Evolutionary conservation across 2,113 vertebrate genomes (phyloP), one percentile per base, ranked within the genome.

Genomic region (Silurus glanis): DNA sequence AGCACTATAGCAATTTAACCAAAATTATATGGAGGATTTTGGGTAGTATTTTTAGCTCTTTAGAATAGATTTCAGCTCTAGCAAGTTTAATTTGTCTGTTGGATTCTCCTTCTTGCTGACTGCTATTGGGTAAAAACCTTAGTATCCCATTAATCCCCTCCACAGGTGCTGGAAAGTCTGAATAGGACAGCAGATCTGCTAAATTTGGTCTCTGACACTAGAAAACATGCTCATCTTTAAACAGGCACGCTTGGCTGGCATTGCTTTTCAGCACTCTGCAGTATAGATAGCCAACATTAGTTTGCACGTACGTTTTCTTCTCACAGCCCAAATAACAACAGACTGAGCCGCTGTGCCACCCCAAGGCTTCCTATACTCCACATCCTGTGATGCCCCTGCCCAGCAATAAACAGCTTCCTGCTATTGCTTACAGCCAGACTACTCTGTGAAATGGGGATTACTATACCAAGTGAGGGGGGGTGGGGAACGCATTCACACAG

Each of bases 371-470:
- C 92, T 89, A 90, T 89, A 92, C 91, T 87, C 66, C 90, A 84
- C 76, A 90, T 90, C 91, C 91, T 91, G n/a, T 91, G 90, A 93
- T 92, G 90, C 89, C 91, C 91, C 93, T 91, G 92, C 91, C 92
- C 92, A 92, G 93, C 19, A 91, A 89, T 59, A 90, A 93, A 92
- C 90, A 92, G 92, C 90, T 93, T 93, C 92, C 92, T 25, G 92
- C 94, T 95, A 95, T 95, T 94, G 90, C 92, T 91, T 92, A 90
- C 91, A 93, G 93, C 92, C 94, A 95, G 93, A 94, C 92, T 90
- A 89, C 91, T 89, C 92, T 92, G 93, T 93, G 94, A 95, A 95
- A 86, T 61, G 87, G 90, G 94, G 94, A 94, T 95, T 95, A 95
- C 89, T 92, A 90, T 88, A 91, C 91, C 92, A 94, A 91, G 92